A percentile compares a stretch with the other conserved stretches of the same genome.
These are phyloP conservation scores for Ariolimax columbianus DNA, from an alignment of 2,888 invertebrate genomes.

Conservation along the genomic window DNA sequence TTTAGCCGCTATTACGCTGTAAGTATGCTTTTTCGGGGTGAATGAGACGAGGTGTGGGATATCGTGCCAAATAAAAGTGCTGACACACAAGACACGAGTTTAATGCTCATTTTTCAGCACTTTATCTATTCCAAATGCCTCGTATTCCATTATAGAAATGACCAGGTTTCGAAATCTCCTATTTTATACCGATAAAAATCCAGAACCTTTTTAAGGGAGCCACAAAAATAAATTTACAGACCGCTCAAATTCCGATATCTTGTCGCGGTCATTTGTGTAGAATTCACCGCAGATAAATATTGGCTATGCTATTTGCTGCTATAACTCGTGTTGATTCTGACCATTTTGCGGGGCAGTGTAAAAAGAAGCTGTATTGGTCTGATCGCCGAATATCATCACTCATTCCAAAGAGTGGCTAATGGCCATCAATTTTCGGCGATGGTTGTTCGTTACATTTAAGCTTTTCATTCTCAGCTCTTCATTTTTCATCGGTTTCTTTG, in stretches of 20 bases:
- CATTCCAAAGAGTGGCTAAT: slow-evolving; percentile 32
- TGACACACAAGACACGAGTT: not conserved
- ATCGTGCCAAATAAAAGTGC: too few species aligned
- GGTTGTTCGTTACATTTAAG: slow-evolving; percentile 21
- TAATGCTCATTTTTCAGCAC: not conserved
- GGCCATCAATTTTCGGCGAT: slow-evolving; percentile 43
- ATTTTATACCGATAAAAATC: slow-evolving; percentile 4
- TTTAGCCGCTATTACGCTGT: too few species aligned
- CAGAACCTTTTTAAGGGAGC: slow-evolving; percentile 28
- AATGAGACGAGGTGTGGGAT: too few species aligned
- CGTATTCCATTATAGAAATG: not conserved
- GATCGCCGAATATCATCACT: slow-evolving; percentile 40
- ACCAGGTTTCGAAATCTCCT: slow-evolving; percentile 8
- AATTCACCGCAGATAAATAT: slow-evolving; percentile 47
- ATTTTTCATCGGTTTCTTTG: not conserved
- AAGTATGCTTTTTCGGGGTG: not conserved
- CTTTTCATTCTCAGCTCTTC: not conserved
- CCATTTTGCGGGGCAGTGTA: slow-evolving; percentile 38
- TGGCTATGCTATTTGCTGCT: slow-evolving; percentile 44
- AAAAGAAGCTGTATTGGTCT: slow-evolving; percentile 25
- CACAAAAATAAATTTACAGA: slow-evolving; percentile 49
- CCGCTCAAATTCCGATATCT: slow-evolving; percentile 47
- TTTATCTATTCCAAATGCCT: not conserved
- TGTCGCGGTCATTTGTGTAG: slow-evolving; percentile 43
- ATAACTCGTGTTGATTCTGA: slow-evolving; percentile 45